These are phyloP conservation scores for Epinephelus malabaricus DNA, from an alignment of 2,797 vertebrate species.

Conservation along the genomic window DNA sequence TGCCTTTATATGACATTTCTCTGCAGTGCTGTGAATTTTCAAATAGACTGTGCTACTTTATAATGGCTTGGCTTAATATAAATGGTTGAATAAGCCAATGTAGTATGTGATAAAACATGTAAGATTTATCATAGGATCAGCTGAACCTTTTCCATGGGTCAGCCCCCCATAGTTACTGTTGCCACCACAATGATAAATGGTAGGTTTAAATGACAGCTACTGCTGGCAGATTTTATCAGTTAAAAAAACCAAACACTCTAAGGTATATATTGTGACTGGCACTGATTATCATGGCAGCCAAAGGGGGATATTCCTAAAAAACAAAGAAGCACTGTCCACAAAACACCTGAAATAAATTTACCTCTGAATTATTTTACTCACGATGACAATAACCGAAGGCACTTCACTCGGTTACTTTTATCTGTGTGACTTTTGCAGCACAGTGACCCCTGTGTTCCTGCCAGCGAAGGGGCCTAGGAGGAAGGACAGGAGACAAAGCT, in stretches of 20 bases:
- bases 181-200: not conserved
- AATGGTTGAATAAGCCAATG: not conserved
- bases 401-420: slow-evolving; percentile 43
- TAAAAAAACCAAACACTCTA: too few relatives aligned
- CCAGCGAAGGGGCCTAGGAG: slow-evolving; percentile 30
- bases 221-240: too few relatives aligned
- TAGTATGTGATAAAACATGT: not conserved
- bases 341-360: slow-evolving; percentile 34
- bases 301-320: slow-evolving; percentile 4
- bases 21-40: not conserved
- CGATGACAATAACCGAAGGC: slow-evolving; percentile 56
- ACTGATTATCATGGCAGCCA: not conserved
- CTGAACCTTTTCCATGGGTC: too few relatives aligned
- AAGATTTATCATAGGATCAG: not conserved
- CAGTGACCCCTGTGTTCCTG: slow-evolving; percentile 51
- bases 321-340: slow-evolving; percentile 19
- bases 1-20: slow-evolving; percentile 16
- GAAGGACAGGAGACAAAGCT: slow-evolving; percentile 43
- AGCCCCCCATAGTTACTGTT: too few relatives aligned
- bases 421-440: slow-evolving; percentile 46
- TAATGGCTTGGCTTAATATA: not conserved
- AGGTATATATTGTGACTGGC: not conserved
- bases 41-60: not conserved
- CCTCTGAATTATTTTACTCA: slow-evolving; percentile 38
- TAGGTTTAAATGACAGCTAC: not conserved